phyloP scores from a whole-genome alignment of 2,113 vertebrate species.

The Limnothrissa miodon region DNA sequence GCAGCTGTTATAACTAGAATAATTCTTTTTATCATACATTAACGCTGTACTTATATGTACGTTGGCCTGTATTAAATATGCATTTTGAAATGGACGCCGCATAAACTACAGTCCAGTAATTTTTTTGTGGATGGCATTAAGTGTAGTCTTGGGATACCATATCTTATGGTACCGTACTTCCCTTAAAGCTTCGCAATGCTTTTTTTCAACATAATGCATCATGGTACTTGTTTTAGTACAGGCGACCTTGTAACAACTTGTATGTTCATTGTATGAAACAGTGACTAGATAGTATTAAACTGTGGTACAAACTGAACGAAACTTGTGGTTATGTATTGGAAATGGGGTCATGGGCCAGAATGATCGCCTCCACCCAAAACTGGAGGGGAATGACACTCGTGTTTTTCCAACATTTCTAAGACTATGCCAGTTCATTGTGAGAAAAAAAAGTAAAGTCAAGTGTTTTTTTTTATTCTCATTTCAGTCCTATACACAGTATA shows the following conservation, averaged over 20 bases:
- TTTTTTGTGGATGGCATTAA: not conserved
- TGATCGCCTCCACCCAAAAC: no score
- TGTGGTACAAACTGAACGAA: not conserved
- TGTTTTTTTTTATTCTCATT: no score
- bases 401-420: no score
- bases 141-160: not conserved
- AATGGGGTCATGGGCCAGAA: not conserved
- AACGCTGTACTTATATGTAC: not conserved
- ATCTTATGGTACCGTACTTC: not conserved
- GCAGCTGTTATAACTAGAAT: not conserved
- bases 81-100: not conserved
- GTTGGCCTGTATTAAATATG: not conserved
- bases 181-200: not conserved
- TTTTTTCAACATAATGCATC: not conserved
- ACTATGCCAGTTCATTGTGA: no score
- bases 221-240: slow-evolving; percentile 5
- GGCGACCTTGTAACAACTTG: not conserved
- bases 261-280: not conserved
- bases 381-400: no score
- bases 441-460: no score
- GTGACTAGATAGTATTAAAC: slow-evolving; percentile 4
- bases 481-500: no score
- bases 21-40: not conserved
- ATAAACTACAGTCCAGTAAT: not conserved
- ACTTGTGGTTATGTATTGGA: not conserved